Evolutionary conservation across 2,797 vertebrate species (phyloP).

Genomic region (Lindbergichthys nudifrons): DNA sequence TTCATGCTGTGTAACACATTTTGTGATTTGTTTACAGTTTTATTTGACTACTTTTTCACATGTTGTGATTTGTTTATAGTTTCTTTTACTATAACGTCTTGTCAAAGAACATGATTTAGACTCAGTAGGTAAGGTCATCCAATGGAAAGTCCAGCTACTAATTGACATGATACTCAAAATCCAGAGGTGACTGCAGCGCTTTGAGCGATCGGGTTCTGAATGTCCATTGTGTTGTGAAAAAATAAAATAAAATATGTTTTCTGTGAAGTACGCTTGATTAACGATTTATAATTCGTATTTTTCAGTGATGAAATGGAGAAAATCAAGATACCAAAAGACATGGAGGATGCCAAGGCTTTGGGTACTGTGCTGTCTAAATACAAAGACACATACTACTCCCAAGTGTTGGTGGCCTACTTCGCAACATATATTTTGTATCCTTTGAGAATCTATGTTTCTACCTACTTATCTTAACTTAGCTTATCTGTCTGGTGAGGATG

Average conservation of each 20-base stretch:
- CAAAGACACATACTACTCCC: conserved; percentile 97
- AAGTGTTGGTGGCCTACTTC: conserved; percentile 98
- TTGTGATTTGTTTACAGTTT: background rate
- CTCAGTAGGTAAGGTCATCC: conserved; percentile 9
- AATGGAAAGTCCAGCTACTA: background rate
- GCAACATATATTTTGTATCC: conserved; percentile 99
- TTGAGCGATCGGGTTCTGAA: background rate
- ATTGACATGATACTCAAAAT: conserved; percentile 7
- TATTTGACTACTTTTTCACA: background rate
- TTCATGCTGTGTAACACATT: background rate
- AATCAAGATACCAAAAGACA: conserved; percentile 97
- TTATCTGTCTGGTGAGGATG: background rate
- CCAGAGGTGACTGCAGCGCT: background rate
- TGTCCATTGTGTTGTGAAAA: background rate
- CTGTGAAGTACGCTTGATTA: background rate
- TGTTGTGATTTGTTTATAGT: background rate
- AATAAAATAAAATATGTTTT: background rate
- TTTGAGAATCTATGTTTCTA: conserved; percentile 69
- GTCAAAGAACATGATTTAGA: conserved; percentile 22
- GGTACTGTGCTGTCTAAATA: conserved; percentile 98
- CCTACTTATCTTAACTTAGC: background rate
- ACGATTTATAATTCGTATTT: conserved; percentile 13
- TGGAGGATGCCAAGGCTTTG: conserved; percentile 98
- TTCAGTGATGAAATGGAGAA: conserved; percentile 93
- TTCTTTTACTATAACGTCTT: background rate